phyloP scores from a whole-genome alignment of 2,797 vertebrate genomes.

The Hylomyscus alleni region DNA sequence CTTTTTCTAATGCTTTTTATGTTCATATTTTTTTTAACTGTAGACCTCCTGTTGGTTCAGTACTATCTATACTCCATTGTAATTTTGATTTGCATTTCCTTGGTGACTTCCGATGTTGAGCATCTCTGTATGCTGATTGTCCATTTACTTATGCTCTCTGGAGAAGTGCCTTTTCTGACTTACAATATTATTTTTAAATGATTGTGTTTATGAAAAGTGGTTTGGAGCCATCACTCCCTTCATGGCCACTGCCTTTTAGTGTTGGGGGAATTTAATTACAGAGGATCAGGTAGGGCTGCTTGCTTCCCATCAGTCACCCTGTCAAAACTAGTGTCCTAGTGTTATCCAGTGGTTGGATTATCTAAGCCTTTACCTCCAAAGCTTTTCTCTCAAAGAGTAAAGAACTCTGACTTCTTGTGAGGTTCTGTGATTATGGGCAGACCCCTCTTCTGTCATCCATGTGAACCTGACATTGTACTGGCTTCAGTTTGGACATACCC shows the following conservation, averaged over 20 bases:
- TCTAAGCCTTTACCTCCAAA: not conserved
- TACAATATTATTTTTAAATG: not conserved
- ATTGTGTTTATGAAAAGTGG: not conserved
- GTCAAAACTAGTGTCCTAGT: not conserved
- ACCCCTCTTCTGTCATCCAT: not conserved
- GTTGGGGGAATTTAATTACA: not conserved
- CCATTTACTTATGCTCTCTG: not conserved
- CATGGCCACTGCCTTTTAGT: not conserved
- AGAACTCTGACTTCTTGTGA: not conserved
- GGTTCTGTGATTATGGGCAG: no score
- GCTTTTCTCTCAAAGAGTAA: not conserved
- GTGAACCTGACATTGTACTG: not conserved
- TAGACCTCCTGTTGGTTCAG: not conserved
- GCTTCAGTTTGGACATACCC: not conserved
- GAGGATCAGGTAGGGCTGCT: not conserved
- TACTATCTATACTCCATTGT: not conserved
- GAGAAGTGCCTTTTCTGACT: not conserved
- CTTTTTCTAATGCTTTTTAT: not conserved
- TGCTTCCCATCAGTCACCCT: not conserved
- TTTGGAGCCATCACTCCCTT: not conserved
- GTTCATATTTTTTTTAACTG: constrained; percentile 8
- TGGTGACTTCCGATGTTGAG: not conserved
- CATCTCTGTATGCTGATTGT: not conserved
- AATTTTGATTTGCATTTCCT: not conserved
- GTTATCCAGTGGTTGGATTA: not conserved